Conservation (phyloP, 2,888 invertebrate species). For the Nymphalis urticae region DNA sequence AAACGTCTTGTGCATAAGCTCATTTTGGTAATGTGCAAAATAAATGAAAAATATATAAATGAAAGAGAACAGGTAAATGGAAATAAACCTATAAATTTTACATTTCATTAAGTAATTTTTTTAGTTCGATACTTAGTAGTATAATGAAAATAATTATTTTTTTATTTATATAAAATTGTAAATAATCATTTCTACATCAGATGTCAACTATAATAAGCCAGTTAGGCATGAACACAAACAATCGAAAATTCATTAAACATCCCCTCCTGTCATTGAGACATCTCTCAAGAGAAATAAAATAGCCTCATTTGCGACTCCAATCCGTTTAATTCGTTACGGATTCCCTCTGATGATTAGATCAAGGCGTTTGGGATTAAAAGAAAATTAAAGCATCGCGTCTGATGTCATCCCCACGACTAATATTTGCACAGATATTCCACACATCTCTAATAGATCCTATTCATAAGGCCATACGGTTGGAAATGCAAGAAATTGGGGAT, state of each 20-base stretch:
- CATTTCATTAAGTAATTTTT: too few relatives aligned
- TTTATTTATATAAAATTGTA: not conserved
- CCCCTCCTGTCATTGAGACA: slow-evolving; percentile 50
- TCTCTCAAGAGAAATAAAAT: slow-evolving; percentile 75
- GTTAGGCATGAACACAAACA: slow-evolving; percentile 58
- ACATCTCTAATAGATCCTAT: slow-evolving; percentile 39
- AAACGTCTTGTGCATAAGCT: too few relatives aligned
- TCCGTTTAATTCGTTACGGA: slow-evolving; percentile 78
- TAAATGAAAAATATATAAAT: too few relatives aligned
- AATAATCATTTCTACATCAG: slow-evolving; percentile 26
- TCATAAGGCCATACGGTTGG: slow-evolving; percentile 37
- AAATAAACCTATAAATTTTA: too few relatives aligned
- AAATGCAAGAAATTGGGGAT: slow-evolving; percentile 32
- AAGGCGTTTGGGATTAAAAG: slow-evolving; percentile 78
- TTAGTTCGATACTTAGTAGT: too few relatives aligned
- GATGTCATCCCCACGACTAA: slow-evolving; percentile 67
- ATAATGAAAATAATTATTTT: too few relatives aligned
- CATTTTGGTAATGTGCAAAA: too few relatives aligned
- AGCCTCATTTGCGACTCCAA: slow-evolving; percentile 79
- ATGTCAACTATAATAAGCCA: slow-evolving; percentile 41
- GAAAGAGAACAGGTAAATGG: too few relatives aligned
- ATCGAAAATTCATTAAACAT: slow-evolving; percentile 50
- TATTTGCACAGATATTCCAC: slow-evolving; percentile 36
- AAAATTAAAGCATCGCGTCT: slow-evolving; percentile 76
- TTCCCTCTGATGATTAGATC: slow-evolving; percentile 76